Conservation (phyloP, 2,888 invertebrate genomes). For the Dolichopus griseipennis region DNA sequence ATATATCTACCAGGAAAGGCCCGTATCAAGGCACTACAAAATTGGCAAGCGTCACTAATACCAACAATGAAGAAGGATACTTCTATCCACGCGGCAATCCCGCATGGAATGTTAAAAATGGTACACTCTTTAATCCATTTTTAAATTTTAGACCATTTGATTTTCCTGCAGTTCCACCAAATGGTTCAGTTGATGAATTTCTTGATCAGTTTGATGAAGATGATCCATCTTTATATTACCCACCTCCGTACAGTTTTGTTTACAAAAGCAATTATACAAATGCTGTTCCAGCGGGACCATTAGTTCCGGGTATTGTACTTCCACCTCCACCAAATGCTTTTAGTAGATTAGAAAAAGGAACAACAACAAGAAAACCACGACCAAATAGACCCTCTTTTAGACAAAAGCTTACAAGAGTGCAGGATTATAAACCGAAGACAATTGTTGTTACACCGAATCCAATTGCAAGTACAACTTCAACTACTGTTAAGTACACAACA, state of each 20-base stretch:
- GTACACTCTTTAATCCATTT: slow-evolving; percentile 32
- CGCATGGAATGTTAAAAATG: slow-evolving; percentile 27
- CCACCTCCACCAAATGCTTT: slow-evolving; percentile 86
- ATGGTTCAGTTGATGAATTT: slow-evolving; percentile 49
- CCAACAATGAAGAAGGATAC: slow-evolving; percentile 38
- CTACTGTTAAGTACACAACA: slow-evolving; percentile 37
- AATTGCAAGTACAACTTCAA: slow-evolving; percentile 35
- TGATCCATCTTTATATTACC: slow-evolving; percentile 85
- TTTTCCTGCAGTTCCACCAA: slow-evolving; percentile 26
- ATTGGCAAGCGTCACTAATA: slow-evolving; percentile 23
- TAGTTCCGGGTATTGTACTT: slow-evolving; percentile 79
- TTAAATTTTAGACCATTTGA: slow-evolving; percentile 31
- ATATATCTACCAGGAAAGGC: slow-evolving; percentile 56
- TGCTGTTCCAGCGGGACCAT: slow-evolving; percentile 69
- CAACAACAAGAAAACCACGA: slow-evolving; percentile 30
- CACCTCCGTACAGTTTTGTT: slow-evolving; percentile 82
- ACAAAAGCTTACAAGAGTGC: slow-evolving; percentile 31
- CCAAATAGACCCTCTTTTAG: slow-evolving; percentile 27
- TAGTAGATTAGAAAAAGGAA: slow-evolving; percentile 54
- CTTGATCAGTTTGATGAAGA: slow-evolving; percentile 78
- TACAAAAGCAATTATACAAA: slow-evolving; percentile 69
- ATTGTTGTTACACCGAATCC: slow-evolving; percentile 27
- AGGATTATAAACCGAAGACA: slow-evolving; percentile 31
- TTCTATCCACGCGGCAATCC: slow-evolving; percentile 31
- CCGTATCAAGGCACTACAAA: slow-evolving; percentile 36